Percentiles rank a stretch among this genome's conserved stretches.
These are phyloP conservation scores for Eriocheir sinensis DNA, from an alignment of 1,140 invertebrate species.

Conservation along the genomic window DNA sequence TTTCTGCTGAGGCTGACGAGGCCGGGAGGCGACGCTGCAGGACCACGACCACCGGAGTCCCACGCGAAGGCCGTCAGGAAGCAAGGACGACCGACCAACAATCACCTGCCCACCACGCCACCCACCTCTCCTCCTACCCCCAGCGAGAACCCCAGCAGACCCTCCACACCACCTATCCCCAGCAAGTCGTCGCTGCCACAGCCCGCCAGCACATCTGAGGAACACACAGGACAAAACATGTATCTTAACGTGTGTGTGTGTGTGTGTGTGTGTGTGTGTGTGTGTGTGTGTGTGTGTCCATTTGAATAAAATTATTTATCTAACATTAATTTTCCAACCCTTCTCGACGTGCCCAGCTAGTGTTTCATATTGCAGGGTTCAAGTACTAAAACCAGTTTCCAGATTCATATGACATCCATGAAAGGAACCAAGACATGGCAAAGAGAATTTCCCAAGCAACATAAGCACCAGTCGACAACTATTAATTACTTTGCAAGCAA, in stretches of 20 bases:
- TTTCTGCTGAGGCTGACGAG: not conserved
- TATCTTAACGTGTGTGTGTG: not conserved
- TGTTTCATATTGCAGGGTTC: too few species aligned
- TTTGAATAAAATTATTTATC: too few species aligned
- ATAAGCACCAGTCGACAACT: too few species aligned
- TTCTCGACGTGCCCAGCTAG: too few species aligned
- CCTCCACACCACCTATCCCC: not conserved
- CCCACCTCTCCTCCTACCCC: not conserved
- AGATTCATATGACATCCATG: too few species aligned
- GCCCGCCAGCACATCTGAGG: not conserved
- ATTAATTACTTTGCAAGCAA: too few species aligned
- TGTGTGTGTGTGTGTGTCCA: not conserved
- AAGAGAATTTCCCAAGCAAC: too few species aligned
- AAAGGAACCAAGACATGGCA: too few species aligned
- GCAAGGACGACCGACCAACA: too few species aligned
- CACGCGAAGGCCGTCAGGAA: not conserved
- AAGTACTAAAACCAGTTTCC: too few species aligned
- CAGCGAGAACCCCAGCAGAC: not conserved
- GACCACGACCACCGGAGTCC: not conserved
- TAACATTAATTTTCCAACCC: too few species aligned
- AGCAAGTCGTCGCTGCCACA: not conserved
- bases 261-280: slow-evolving; percentile 39
- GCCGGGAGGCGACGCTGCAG: not conserved
- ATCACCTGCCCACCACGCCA: not conserved
- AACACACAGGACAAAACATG: not conserved